Evolutionary conservation across 1,140 invertebrate genomes (phyloP).

Genomic region (Leptinotarsa lineolata): DNA sequence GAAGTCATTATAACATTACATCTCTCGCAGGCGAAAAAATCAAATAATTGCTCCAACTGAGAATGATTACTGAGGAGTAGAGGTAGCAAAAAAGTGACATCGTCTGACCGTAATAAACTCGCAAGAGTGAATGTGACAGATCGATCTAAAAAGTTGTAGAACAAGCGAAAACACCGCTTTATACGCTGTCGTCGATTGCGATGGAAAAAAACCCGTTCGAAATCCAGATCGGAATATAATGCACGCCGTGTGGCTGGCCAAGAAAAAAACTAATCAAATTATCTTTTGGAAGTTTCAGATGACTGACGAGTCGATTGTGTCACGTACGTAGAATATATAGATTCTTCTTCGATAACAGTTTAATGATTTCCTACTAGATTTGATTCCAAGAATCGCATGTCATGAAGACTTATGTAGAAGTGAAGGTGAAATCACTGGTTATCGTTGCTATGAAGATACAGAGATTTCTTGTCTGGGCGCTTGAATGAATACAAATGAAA

Average conservation of each 20-base stretch:
- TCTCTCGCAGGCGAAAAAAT: too few species aligned
- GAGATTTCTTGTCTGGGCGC: too few species aligned
- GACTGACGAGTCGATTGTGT: too few species aligned
- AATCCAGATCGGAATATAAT: slow-evolving; percentile 12
- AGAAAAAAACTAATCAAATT: slow-evolving; percentile 1
- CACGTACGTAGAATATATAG: too few species aligned
- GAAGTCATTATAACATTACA: too few species aligned
- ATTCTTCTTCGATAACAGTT: too few species aligned
- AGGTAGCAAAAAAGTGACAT: neutral
- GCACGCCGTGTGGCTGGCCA: neutral
- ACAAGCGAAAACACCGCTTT: slow-evolving; percentile 9
- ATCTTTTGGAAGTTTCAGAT: neutral
- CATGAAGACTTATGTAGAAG: too few species aligned
- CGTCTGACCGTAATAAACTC: slow-evolving; percentile 4
- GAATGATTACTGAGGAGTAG: neutral
- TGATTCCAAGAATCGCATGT: too few species aligned
- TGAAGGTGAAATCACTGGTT: too few species aligned
- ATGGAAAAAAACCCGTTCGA: slow-evolving; percentile 9
- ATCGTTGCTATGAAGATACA: too few species aligned
- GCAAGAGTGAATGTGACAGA: slow-evolving; percentile 14
- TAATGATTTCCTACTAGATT: too few species aligned
- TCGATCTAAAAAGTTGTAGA: slow-evolving; percentile 17
- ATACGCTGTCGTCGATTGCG: neutral
- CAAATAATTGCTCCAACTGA: neutral
- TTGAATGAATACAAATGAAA: too few species aligned